Conservation (phyloP, 2,113 vertebrate genomes). For the Paracanthobrama guichenoti region DNA sequence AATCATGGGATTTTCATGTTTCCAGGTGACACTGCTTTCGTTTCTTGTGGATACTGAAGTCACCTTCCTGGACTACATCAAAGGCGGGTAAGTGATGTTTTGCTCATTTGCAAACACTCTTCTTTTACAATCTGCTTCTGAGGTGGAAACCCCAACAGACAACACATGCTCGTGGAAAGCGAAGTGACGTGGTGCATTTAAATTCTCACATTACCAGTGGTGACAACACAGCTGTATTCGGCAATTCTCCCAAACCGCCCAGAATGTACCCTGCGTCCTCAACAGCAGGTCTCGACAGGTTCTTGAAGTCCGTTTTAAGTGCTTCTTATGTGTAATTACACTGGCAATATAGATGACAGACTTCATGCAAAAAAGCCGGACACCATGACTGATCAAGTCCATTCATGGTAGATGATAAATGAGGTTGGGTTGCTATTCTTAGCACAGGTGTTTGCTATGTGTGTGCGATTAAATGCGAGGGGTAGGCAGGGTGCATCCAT, state of each 20-base stretch:
- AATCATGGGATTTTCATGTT: slow-evolving; percentile 17
- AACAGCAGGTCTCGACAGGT: background rate
- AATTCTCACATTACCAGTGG: background rate
- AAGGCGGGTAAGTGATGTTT: slow-evolving; percentile 86
- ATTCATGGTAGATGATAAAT: slow-evolving; percentile 41
- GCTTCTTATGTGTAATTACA: slow-evolving; percentile 7
- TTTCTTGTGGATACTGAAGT: slow-evolving; percentile 97
- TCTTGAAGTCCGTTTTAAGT: background rate
- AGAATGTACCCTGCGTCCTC: background rate
- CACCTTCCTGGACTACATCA: slow-evolving; percentile 99
- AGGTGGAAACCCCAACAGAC: background rate
- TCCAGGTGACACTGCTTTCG: slow-evolving; percentile 95
- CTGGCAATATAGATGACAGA: slow-evolving; percentile 22
- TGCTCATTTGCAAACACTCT: background rate
- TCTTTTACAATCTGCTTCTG: slow-evolving; percentile 1
- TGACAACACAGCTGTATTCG: background rate
- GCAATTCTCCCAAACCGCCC: background rate
- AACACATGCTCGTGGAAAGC: background rate
- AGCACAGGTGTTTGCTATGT: slow-evolving; percentile 39
- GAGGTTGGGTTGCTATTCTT: slow-evolving; percentile 31
- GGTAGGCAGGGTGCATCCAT: slow-evolving; percentile 56
- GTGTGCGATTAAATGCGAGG: slow-evolving; percentile 21
- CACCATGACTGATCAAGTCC: slow-evolving; percentile 38
- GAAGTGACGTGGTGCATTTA: background rate
- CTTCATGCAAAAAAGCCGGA: slow-evolving; percentile 2